A percentile compares a stretch with the other conserved stretches of the same genome.
phyloP scores from a whole-genome alignment of 2,113 vertebrate species.

The Dendropsophus ebraccatus region DNA sequence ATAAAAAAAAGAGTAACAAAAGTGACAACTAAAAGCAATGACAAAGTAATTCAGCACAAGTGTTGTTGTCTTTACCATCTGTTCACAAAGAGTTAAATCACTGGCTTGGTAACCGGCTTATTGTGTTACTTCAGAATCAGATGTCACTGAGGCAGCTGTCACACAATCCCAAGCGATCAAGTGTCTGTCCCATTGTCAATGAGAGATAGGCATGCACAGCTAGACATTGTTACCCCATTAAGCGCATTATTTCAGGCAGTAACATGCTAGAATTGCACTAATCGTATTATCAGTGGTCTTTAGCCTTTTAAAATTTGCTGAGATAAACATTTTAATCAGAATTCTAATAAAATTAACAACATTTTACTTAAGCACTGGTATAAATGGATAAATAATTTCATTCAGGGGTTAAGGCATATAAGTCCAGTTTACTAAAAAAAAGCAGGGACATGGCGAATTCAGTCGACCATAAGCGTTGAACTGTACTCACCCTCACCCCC shows the following conservation, averaged over 20 bases:
- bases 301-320: neutral
- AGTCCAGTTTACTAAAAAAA: neutral
- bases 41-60: neutral
- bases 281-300: neutral
- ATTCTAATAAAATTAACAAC: neutral
- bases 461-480: too few relatives aligned
- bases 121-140: conserved; percentile 43
- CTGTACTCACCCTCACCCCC: too few relatives aligned
- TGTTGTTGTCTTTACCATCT: neutral
- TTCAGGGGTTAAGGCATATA: neutral
- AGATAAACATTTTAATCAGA: neutral
- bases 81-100: conserved; percentile 11
- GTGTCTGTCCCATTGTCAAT: conserved; percentile 25
- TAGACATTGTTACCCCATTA: neutral
- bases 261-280: neutral
- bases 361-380: neutral
- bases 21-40: neutral
- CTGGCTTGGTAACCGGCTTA: neutral
- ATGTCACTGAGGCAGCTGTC: conserved; percentile 29
- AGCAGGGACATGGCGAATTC: neutral
- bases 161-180: conserved; percentile 42
- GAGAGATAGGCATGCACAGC: neutral
- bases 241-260: neutral
- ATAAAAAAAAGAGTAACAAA: neutral
- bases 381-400: neutral